Conservation (phyloP, 2,797 vertebrate genomes). For the Prionace glauca region DNA sequence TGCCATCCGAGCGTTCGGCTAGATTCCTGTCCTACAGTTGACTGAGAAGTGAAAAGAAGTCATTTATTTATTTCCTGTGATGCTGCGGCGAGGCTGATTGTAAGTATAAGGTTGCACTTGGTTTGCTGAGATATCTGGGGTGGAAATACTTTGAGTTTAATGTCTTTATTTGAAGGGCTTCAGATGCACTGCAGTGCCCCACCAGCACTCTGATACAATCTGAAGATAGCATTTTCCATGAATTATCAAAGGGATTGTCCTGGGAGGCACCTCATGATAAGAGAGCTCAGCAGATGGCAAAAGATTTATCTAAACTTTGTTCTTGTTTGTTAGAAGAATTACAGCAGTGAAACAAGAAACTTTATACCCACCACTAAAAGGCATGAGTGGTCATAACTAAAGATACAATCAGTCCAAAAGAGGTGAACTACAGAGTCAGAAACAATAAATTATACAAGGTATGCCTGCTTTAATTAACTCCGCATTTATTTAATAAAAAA, state of each 20-base stretch:
- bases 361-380: not conserved
- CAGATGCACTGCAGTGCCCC: not conserved
- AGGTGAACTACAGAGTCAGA: not conserved
- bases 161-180: not conserved
- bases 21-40: not conserved
- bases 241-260: not conserved
- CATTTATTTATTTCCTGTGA: not conserved
- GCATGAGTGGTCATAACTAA: not conserved
- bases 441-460: not conserved
- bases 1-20: not conserved
- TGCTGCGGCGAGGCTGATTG: not conserved
- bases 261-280: not conserved
- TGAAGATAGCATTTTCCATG: not conserved
- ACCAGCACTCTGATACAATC: not conserved
- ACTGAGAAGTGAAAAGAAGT: not conserved
- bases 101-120: not conserved
- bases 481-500: not conserved
- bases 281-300: not conserved
- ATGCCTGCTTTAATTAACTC: not conserved
- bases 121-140: not conserved
- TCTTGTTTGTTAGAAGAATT: constrained; percentile 29
- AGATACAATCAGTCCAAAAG: not conserved
- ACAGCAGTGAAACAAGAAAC: constrained; percentile 4
- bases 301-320: constrained; percentile 33
- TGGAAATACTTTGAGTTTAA: not conserved